Evolutionary conservation across 2,797 vertebrate species (phyloP), one percentile per base, ranked within the genome.

Genomic region (Malurus splendens): DNA sequence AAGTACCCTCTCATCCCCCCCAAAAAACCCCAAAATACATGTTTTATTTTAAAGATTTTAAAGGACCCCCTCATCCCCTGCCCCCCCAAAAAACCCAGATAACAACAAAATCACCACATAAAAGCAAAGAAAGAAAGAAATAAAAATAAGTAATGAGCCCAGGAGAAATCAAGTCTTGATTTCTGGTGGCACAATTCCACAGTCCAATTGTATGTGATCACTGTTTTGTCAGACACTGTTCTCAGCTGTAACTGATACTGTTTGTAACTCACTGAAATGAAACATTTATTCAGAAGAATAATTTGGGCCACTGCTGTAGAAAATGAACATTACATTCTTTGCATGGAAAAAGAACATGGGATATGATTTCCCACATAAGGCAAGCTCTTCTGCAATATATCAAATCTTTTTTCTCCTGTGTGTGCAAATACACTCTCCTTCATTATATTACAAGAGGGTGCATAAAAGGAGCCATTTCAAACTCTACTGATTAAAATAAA

Each of bases 401-500:
- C 90, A 95, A 86, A 72, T 30, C 12, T 82, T 73, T 92, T 94
- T 95, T 90, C 90, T 94, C 85, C 80, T 91, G 56, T 80, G 78
- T 88, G 81, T 70, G 32, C 81, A 96, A 94, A 96, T 94, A 62
- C 44, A 90, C 66, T 96, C 90, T 96, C 88, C 81, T 94, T 95
- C 90, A 28, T 96, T 96, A 82, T 71, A 80, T 82, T 86, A 56
- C 89, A 95, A 95, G 79, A 93, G 64, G 62, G 81, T 95, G 68
- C 77, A 89, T 95, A 95, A 50, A 73, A 57, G 94, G 83, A 95
- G 77, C 44, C 77, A 89, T 96, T 96, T 88, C 90, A 94, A 96
- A 95, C 82, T 95, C 92, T 87, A 89, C 91, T 96, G 96, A 97
- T 97, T 97, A 97, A 97, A 97, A 96, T 96, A 95, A 97, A 97